Percentiles rank a stretch among this genome's conserved stretches.
Conservation (phyloP, 2,113 vertebrate species). For the Alligator mississippiensis region DNA sequence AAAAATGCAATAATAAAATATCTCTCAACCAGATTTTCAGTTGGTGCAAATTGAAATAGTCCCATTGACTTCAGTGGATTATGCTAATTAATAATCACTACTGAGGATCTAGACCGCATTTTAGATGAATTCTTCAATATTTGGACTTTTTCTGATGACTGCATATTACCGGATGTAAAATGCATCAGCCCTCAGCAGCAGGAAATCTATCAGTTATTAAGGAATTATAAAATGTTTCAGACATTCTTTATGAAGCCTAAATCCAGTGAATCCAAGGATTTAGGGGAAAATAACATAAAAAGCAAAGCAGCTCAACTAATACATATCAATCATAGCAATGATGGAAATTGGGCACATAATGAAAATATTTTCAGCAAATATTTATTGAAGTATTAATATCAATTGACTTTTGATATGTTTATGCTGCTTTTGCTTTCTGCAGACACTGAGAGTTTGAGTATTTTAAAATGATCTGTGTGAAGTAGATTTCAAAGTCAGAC, state of each 20-base stretch:
- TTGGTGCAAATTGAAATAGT: constrained; percentile 30
- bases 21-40: constrained; percentile 22
- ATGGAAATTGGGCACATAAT: not conserved
- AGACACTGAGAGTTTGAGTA: constrained; percentile 2
- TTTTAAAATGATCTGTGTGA: not conserved
- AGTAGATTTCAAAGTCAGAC: not conserved
- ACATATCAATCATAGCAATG: constrained; percentile 8
- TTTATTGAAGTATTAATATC: constrained; percentile 5
- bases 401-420: not conserved
- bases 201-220: constrained; percentile 15
- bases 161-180: not conserved
- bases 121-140: constrained; percentile 1
- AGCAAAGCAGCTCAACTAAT: constrained; percentile 21
- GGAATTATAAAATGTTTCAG: constrained; percentile 43
- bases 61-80: not conserved
- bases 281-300: constrained; percentile 24
- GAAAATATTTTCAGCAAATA: constrained; percentile 42
- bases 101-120: not conserved
- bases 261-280: constrained; percentile 31
- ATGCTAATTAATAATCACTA: not conserved
- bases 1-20: not conserved
- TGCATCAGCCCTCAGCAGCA: not conserved
- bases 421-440: not conserved
- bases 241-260: constrained; percentile 13
- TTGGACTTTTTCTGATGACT: not conserved